Percentiles rank a stretch among this genome's conserved stretches.
phyloP scores from a whole-genome alignment of 2,797 vertebrate genomes.

The Ispidina picta region DNA sequence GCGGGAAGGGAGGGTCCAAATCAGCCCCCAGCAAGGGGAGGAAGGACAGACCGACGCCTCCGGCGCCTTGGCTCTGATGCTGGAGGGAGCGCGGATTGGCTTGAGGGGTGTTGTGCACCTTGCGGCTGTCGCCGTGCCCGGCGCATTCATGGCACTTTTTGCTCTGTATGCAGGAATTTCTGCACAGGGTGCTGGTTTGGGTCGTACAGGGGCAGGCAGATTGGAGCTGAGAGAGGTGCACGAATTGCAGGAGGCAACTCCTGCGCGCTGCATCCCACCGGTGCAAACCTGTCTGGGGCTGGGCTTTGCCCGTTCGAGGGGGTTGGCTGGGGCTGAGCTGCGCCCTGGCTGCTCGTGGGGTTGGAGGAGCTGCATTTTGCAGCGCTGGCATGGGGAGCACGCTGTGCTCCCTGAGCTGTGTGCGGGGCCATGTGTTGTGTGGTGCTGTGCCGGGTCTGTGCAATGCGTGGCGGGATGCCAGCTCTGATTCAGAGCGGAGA shows the following conservation, averaged over 20 bases:
- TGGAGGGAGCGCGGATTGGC: not conserved
- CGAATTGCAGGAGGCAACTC: not conserved
- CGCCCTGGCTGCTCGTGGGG: not conserved
- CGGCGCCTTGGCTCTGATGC: not conserved
- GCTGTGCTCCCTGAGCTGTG: not conserved
- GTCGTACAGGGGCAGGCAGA: not conserved
- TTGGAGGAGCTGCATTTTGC: accelerated
- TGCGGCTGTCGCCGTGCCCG: not conserved
- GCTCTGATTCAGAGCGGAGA: slow-evolving; percentile 40
- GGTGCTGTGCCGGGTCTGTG: not conserved
- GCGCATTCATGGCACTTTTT: accelerated
- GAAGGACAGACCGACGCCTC: not conserved
- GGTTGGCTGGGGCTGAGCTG: not conserved
- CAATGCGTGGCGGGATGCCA: not conserved
- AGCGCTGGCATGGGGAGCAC: not conserved
- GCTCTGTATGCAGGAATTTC: accelerated
- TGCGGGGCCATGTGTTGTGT: not conserved
- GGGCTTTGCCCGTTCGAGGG: accelerated
- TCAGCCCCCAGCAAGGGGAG: not conserved
- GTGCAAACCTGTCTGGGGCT: not conserved
- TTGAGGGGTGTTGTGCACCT: not conserved
- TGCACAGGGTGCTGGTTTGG: not conserved
- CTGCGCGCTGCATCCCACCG: not conserved
- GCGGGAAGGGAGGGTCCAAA: not conserved
- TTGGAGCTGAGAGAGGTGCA: too few species aligned